These are phyloP conservation scores for Argyresthia goedartella DNA, from an alignment of 2,888 invertebrate species.

Conservation along the genomic window DNA sequence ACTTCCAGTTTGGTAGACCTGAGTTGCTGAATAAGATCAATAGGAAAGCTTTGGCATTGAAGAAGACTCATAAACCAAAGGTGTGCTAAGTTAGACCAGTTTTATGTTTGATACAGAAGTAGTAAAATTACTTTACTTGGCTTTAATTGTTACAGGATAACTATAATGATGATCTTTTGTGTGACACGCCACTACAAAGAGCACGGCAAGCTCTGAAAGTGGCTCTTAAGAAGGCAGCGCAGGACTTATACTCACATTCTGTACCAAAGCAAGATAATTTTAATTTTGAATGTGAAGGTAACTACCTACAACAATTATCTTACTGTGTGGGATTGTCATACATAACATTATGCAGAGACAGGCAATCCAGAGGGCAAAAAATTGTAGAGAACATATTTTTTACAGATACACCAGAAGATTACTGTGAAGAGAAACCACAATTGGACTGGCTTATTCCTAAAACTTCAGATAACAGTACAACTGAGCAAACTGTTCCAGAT, in stretches of 20 bases:
- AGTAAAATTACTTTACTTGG: neutral
- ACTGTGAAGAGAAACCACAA: conserved; percentile 43
- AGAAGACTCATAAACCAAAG: conserved; percentile 45
- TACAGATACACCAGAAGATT: conserved; percentile 40
- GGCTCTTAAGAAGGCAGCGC: conserved; percentile 53
- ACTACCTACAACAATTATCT: neutral
- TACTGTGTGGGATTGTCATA: too few relatives aligned
- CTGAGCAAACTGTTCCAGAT: conserved; percentile 17
- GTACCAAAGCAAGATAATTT: neutral
- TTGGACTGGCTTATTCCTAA: conserved; percentile 39
- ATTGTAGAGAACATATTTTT: conserved; percentile 6
- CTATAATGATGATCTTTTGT: neutral
- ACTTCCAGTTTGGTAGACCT: conserved; percentile 64
- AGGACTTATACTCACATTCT: conserved; percentile 29
- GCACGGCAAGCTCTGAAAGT: conserved; percentile 50
- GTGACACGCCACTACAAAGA: conserved; percentile 52
- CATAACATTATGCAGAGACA: too few relatives aligned
- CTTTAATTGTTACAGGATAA: neutral
- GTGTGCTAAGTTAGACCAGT: conserved; percentile 22
- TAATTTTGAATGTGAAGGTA: neutral
- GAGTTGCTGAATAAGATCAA: conserved; percentile 69
- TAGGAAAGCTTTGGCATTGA: conserved; percentile 59
- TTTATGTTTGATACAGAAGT: neutral
- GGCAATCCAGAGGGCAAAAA: too few relatives aligned
- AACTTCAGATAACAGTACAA: conserved; percentile 13